These are phyloP conservation scores for Ptilonorhynchus violaceus DNA, from an alignment of 2,113 vertebrate species.

Conservation along the genomic window DNA sequence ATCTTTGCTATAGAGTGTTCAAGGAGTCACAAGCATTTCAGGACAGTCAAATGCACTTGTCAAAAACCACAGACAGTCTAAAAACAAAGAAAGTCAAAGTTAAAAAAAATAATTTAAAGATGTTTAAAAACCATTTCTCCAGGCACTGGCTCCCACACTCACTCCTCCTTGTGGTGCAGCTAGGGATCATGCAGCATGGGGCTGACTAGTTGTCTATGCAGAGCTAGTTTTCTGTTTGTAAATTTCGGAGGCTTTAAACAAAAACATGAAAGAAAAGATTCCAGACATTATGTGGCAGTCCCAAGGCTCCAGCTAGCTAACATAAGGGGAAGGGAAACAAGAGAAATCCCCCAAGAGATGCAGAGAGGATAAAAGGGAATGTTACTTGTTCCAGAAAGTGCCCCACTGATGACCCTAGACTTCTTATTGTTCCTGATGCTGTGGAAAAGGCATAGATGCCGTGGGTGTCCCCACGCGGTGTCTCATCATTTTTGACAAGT, in stretches of 20 bases:
- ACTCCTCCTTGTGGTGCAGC: neutral
- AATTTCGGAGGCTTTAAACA: neutral
- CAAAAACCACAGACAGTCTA: neutral
- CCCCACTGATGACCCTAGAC: neutral
- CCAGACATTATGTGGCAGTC: neutral
- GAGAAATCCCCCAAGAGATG: neutral
- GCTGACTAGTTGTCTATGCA: neutral
- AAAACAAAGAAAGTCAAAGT: neutral
- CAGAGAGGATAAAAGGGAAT: neutral
- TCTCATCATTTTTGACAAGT: neutral
- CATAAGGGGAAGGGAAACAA: neutral
- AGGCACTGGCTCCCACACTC: neutral
- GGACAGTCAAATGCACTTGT: neutral
- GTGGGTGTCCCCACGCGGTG: rapidly evolving
- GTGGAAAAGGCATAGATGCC: rapidly evolving
- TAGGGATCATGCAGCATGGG: neutral
- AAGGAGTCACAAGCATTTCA: neutral
- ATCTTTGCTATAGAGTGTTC: neutral
- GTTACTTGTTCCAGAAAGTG: neutral
- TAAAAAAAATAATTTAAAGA: neutral
- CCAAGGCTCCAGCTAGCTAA: neutral
- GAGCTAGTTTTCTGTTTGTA: neutral
- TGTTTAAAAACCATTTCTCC: neutral
- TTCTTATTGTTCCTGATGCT: neutral
- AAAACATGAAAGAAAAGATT: neutral